Base-by-base conservation (phyloP, 2,888 invertebrate species). In the Patella depressa region DNA sequence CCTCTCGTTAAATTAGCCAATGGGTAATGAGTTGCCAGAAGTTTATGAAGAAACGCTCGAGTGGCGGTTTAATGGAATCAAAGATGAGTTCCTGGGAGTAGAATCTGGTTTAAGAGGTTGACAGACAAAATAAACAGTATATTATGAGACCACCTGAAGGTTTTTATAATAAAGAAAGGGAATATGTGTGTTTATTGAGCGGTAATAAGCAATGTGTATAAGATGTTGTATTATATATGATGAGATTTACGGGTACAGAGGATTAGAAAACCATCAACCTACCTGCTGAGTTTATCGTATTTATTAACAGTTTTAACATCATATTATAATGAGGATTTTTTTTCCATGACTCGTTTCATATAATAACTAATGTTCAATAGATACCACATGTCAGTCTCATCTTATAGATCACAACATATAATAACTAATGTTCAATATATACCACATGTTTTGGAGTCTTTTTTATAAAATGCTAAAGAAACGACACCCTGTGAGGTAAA, bases 41-140 rank as follows among this genome's bases (percentile, higher is more conserved):
- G 65, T 65, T 65, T 65, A 65, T 65, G 65, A 24, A 65, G 65
- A 65, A 65, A 65, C 65, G 65, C 65, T 65, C 24, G 65, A 65
- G 65, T 65, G 19, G 65, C 65, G 9, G 65, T 65, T 65, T 24
- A 65, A 24, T 65, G 65, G 24, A 65, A 24, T 65, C 19, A 65
- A 65, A 24, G 65, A 65, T 19, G 24, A 24, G 19, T 9, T 65
- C 24, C 65, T 65, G 14, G 11, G 24, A 65, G 11, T 65, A 11
- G 19, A 19, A 65, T 65, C 65, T 65, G 65, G 19, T 65, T 65
- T 65, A 24, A 65, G 65, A 19, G 65, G 12, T 24, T 19, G 19
- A 17, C 19, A 65, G 65, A 65, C 65, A 65, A 65, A 65, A 65
- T 65, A 65, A 65, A 65, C 65, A 65, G 45, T 45, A 45, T 45